Base-by-base conservation (phyloP, 2,797 vertebrate species). In the Hydrolagus colliei region DNA sequence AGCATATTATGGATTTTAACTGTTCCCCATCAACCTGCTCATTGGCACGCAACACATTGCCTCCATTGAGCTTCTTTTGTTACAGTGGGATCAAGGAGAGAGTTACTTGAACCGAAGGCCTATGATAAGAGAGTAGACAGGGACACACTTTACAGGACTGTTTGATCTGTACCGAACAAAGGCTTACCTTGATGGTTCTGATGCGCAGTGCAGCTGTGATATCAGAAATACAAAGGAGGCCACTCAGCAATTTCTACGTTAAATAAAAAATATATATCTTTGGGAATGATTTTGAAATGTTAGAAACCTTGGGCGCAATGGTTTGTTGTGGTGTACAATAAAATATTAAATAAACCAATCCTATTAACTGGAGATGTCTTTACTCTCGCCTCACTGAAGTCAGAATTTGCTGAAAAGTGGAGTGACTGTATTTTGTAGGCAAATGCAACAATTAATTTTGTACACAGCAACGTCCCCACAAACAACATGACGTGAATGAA, bases 341-440 rank as follows among this genome's bases (percentile, higher is more conserved):
- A 67, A 80, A 32, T 80, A 65, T 80, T 67, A 22, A 80, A 80
- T 22, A 35, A 32, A 27, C 75, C 75, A 77, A 11, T 61, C 75
- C 61, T 9, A 77, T 77, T n/a, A 77, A 12, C 75, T 12, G 52
- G 41, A 52, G 41, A 52, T 52, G 41, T 52, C 41, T 52, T 52
- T 52, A 3, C 41, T 52, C 6, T 52, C 41, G 27, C 41, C 41
- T 6, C 41, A 52, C 41, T 52, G 6, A 52, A 52, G 41, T 52
- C 41, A 52, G 41, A 6, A 52, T 52, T 52, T 52, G 41, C 41
- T 52, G 41, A 3, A 52, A 52, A 52, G 41, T 52, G 41, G 41
- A 52, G 41, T 52, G 41, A 52, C 41, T 52, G 41, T 52, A 52
- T 52, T 52, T 52, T 52, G 41, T 52, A 52, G 41, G 41, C 41